Conservation (phyloP, 2,113 vertebrate species). For the Strix aluco region DNA sequence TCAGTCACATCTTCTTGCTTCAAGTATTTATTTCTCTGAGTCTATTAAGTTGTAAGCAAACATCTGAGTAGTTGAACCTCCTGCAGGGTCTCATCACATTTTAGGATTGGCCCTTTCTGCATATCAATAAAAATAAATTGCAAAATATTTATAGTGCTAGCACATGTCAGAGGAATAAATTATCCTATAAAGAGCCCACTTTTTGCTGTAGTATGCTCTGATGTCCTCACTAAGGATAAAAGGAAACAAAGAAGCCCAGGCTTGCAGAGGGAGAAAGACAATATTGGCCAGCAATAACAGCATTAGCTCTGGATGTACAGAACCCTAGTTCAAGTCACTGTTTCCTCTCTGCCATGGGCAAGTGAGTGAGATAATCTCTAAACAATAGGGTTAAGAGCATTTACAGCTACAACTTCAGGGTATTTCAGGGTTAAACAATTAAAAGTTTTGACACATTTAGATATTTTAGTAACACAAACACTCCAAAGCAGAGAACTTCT, state of each 20-base stretch:
- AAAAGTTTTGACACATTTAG: background rate
- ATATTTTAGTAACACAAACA: background rate
- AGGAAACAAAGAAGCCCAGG: conserved; percentile 16
- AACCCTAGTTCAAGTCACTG: background rate
- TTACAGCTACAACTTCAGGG: background rate
- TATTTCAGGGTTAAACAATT: background rate
- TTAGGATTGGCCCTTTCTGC: conserved; percentile 14
- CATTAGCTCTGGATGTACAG: background rate
- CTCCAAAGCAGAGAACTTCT: background rate
- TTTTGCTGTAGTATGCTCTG: conserved; percentile 56
- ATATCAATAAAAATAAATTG: conserved; percentile 64
- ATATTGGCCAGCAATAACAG: conserved; percentile 29
- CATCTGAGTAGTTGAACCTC: conserved; percentile 45
- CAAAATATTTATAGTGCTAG: conserved; percentile 52
- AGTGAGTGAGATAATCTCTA: background rate
- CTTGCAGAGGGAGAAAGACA: background rate
- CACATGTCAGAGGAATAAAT: conserved; percentile 69
- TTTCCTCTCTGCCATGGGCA: background rate
- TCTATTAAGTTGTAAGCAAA: conserved; percentile 8
- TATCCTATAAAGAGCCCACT: conserved; percentile 51
- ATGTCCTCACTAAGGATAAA: conserved; percentile 61
- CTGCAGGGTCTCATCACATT: conserved; percentile 9
- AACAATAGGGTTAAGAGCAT: background rate
- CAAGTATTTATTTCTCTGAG: conserved; percentile 16
- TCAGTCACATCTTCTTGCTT: background rate